phyloP scores from a whole-genome alignment of 2,113 vertebrate genomes.

The Tachysurus vachellii region DNA sequence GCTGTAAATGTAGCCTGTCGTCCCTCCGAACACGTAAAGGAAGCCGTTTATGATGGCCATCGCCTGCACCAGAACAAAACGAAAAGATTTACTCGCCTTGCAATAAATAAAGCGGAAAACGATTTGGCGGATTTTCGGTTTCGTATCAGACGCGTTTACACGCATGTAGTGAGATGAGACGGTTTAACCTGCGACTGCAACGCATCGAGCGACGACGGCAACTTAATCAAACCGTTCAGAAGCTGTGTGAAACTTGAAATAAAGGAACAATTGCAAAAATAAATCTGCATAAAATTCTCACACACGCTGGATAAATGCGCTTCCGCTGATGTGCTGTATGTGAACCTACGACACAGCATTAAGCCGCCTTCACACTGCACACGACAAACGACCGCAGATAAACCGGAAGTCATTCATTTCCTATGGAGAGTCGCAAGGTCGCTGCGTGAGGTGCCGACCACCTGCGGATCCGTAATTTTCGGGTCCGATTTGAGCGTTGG shows the following conservation, averaged over 20 bases:
- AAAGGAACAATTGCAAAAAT: not conserved
- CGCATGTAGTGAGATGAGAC: not conserved
- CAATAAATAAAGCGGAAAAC: not conserved
- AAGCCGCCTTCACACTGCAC: too few relatives aligned
- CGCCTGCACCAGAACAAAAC: constrained; percentile 71
- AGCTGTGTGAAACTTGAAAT: too few relatives aligned
- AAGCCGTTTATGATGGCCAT: constrained; percentile 98
- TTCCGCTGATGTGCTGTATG: too few relatives aligned
- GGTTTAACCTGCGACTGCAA: not conserved
- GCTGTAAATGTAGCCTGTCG: constrained; percentile 96
- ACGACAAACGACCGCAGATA: too few relatives aligned
- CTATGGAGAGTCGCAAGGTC: too few relatives aligned
- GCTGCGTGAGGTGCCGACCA: too few relatives aligned
- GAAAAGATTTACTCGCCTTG: not conserved
- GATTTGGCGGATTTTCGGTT: not conserved
- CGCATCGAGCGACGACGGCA: not conserved
- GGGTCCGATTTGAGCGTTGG: too few relatives aligned
- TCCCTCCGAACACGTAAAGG: constrained; percentile 96
- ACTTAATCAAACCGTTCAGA: too few relatives aligned
- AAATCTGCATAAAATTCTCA: not conserved
- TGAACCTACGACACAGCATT: too few relatives aligned
- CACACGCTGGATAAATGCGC: not conserved
- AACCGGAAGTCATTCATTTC: too few relatives aligned
- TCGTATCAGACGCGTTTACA: not conserved
- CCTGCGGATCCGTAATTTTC: too few relatives aligned